Base-by-base conservation (phyloP, 2,797 vertebrate species). In the Hoplostethus mediterraneus region DNA sequence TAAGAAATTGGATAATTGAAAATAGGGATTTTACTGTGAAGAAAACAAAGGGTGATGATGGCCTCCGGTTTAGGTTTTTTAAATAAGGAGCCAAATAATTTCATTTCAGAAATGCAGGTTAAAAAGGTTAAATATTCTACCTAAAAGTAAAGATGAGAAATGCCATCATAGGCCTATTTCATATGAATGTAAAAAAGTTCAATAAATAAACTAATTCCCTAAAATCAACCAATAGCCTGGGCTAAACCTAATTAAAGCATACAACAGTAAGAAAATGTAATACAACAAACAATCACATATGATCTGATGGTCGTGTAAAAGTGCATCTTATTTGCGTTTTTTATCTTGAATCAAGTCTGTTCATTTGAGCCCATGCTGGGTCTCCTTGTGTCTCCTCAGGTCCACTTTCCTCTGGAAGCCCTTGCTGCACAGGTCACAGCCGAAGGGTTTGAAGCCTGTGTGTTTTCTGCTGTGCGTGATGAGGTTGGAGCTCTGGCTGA, bases 391-490 rank as follows among this genome's bases (percentile, higher is more conserved):
- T 74, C 98, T 94, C 82, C 98, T 92, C 90, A 99, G 95, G 86
- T 99, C 98, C 88, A 99, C 98, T 76, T 99, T 99, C 58, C 98
- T 93, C 83, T 99, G 98, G 91, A 99, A 99, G 28, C 98, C 98
- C 92, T 99, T 99, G 16, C 97, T 97, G 56, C 98, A 99, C 17
- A 98, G 93, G 80, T 99, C 97, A 4, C 98, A 99, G 79, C 96
- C 96, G 16, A 99, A 99, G 2, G 98, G 98, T 82, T 99, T 99
- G 93, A 98, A 99, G 38, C 98, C 98, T 0, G 98, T 99, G 92
- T 99, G 98, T 80, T 99, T 99, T 74, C 98, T 95, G 88, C 97
- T 99, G 94, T 99, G 98, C 0, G 98, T 99, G 93, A 99, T 99
- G 80, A 99, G 96, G 90, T 99, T 99, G 87, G 98, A 99, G 91